A percentile compares a stretch with the other conserved stretches of the same genome.
Conservation (phyloP, 2,888 invertebrate genomes). For the Ornithoptera priamus region DNA sequence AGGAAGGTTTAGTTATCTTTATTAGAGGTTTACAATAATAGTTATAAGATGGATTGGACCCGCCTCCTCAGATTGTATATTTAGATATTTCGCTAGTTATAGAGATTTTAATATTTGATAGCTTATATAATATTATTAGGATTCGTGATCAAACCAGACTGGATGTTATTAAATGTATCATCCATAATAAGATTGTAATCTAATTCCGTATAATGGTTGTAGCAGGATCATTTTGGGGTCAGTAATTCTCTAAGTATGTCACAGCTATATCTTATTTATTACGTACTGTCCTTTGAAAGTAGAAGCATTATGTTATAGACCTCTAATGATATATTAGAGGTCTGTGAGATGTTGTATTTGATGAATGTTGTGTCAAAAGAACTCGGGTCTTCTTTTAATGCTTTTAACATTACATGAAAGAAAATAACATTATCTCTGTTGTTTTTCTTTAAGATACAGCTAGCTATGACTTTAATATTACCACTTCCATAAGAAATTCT, state of each 20-base stretch:
- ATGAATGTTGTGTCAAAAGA: not conserved
- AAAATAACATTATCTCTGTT: too few species aligned
- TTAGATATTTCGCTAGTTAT: too few species aligned
- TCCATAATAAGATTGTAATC: not conserved
- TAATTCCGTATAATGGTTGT: not conserved
- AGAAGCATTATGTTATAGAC: not conserved
- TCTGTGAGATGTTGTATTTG: not conserved
- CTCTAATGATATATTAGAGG: not conserved
- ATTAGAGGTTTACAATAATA: too few species aligned
- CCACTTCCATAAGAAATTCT: too few species aligned
- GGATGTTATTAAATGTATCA: not conserved
- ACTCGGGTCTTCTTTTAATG: not conserved
- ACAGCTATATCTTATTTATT: not conserved
- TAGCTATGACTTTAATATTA: too few species aligned
- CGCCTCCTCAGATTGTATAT: too few species aligned
- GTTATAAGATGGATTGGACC: too few species aligned
- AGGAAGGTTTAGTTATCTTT: too few species aligned
- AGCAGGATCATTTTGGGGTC: not conserved
- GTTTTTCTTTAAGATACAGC: too few species aligned
- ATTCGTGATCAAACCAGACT: not conserved
- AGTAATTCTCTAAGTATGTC: not conserved
- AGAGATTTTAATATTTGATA: too few species aligned
- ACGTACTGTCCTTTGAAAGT: constrained; percentile 6
- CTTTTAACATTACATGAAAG: not conserved
- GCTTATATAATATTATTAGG: too few species aligned